Percentiles rank a stretch among this genome's conserved stretches.
Evolutionary conservation across 1,140 invertebrate species (phyloP).

Genomic region (Prorops nasuta): DNA sequence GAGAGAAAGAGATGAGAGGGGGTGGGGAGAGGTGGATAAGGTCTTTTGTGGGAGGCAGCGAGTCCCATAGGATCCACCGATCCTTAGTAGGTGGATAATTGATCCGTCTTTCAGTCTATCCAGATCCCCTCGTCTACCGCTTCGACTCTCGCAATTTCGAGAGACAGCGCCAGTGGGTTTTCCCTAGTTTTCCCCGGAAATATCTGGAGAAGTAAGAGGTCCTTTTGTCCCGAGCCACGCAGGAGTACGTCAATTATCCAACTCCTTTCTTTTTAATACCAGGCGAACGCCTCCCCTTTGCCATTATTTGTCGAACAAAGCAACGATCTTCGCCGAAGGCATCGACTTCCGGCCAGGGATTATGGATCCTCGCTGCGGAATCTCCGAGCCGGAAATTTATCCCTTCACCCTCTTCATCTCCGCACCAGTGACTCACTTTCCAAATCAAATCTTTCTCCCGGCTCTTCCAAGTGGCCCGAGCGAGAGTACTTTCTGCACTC

Average conservation of each 20-base stretch:
- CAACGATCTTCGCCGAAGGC: neutral
- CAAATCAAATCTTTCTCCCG: no score
- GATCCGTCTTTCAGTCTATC: neutral
- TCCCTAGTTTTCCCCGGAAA: neutral
- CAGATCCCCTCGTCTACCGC: neutral
- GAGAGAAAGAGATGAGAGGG: no score
- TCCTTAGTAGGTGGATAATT: neutral
- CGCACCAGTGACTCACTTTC: no score
- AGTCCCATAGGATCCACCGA: neutral
- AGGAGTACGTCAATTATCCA: neutral
- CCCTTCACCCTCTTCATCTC: neutral
- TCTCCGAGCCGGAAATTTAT: neutral
- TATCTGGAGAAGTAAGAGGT: neutral
- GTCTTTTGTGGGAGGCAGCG: no score
- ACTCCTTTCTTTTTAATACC: neutral
- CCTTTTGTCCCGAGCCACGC: neutral
- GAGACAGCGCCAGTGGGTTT: neutral
- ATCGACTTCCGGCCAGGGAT: neutral
- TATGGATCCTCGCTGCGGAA: neutral
- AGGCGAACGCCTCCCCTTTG: neutral
- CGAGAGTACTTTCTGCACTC: no score
- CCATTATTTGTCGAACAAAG: neutral
- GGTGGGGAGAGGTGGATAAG: no score
- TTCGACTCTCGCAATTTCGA: neutral
- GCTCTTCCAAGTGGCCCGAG: no score